These are phyloP conservation scores for Rhegmatorhina hoffmannsi DNA, from an alignment of 2,113 vertebrate species.

Conservation along the genomic window DNA sequence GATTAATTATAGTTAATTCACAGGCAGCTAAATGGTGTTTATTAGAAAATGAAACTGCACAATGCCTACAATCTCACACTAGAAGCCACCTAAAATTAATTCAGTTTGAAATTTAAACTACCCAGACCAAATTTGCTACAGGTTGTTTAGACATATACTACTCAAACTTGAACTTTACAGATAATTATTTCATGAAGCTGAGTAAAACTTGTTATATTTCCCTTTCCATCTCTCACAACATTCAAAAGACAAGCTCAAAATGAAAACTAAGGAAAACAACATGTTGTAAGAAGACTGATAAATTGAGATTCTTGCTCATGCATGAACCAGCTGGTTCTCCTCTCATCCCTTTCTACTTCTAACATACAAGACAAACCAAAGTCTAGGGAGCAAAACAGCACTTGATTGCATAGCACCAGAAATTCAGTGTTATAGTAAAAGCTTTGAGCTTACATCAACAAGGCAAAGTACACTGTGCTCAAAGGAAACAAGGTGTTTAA, in stretches of 20 bases:
- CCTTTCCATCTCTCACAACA: not conserved
- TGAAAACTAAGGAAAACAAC: not conserved
- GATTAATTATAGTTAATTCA: not conserved
- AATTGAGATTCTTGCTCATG: not conserved
- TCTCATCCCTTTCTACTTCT: not conserved
- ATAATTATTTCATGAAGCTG: not conserved
- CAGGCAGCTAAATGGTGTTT: not conserved
- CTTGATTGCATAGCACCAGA: not conserved
- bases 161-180: not conserved
- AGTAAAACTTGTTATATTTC: not conserved
- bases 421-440: not conserved
- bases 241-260: not conserved
- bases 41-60: not conserved
- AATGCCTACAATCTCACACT: not conserved
- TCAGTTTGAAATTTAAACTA: not conserved
- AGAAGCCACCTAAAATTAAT: not conserved
- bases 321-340: not conserved
- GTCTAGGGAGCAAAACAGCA: not conserved
- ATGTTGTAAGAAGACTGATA: not conserved
- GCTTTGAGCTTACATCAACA: not conserved
- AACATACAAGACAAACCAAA: not conserved
- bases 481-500: not conserved
- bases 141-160: not conserved
- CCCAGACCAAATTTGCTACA: not conserved
- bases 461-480: not conserved